Evolutionary conservation across 2,888 invertebrate genomes (phyloP).

Genomic region (Eulithis prunata): DNA sequence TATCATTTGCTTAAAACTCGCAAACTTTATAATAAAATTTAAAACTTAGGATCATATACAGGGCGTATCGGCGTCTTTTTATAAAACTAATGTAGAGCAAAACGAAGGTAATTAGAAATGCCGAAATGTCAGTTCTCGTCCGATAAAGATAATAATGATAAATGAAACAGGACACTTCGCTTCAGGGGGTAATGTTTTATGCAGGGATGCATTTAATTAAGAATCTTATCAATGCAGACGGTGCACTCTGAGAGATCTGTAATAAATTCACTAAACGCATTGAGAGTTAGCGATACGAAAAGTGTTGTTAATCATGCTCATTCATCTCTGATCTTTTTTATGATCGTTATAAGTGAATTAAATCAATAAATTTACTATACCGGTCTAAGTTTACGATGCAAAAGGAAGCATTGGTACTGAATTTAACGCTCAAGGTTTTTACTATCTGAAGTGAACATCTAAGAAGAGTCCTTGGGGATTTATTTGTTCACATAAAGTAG

Average conservation of each 20-base stretch:
- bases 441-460: conserved; percentile 19
- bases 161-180: conserved; percentile 69
- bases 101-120: conserved; percentile 66
- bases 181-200: conserved; percentile 78
- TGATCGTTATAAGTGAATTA: conserved; percentile 15
- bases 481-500: conserved; percentile 53
- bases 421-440: conserved; percentile 22
- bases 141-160: conserved; percentile 72
- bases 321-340: conserved; percentile 14
- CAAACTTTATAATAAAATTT: conserved; percentile 47
- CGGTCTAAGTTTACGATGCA: conserved; percentile 8
- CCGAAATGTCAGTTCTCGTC: conserved; percentile 51
- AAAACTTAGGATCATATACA: neutral
- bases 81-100: conserved; percentile 51
- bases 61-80: conserved; percentile 38
- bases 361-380: conserved; percentile 19
- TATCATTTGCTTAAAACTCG: conserved; percentile 45
- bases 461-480: conserved; percentile 33
- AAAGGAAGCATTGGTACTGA: conserved; percentile 15
- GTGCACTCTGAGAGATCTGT: conserved; percentile 35
- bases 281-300: conserved; percentile 15
- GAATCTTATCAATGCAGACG: conserved; percentile 57
- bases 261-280: conserved; percentile 43
- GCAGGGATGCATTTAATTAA: conserved; percentile 67
- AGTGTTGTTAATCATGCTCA: conserved; percentile 12